These are phyloP conservation scores for Antidorcas marsupialis DNA, from an alignment of 2,113 vertebrate genomes.

Conservation along the genomic window DNA sequence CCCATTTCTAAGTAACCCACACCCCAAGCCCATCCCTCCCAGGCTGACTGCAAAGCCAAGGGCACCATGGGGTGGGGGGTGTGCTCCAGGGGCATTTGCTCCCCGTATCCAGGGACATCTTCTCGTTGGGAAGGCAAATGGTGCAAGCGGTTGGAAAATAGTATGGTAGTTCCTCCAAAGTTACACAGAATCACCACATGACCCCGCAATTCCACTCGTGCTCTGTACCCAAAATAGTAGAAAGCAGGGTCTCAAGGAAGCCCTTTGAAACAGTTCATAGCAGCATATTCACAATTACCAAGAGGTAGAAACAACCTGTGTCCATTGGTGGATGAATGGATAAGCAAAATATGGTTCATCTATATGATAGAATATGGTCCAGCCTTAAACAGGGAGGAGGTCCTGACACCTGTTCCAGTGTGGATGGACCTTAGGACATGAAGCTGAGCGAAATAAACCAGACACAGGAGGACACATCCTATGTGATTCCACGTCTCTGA, in stretches of 20 bases:
- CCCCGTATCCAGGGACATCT: accelerated
- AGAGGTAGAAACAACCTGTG: background rate
- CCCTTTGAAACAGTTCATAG: accelerated
- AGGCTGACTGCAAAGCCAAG: background rate
- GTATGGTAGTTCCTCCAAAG: background rate
- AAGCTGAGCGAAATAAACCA: accelerated
- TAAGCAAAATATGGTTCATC: background rate
- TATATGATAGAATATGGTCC: accelerated
- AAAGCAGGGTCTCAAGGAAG: background rate
- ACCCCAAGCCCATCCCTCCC: no score
- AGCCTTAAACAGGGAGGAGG: background rate
- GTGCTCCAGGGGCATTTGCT: background rate
- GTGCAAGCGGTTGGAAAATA: accelerated
- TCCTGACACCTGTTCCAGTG: accelerated
- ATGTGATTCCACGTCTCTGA: accelerated
- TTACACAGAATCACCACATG: accelerated
- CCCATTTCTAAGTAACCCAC: no score
- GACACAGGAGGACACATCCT: background rate
- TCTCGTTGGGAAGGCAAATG: accelerated
- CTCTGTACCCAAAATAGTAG: background rate
- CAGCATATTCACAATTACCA: accelerated
- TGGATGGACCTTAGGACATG: accelerated
- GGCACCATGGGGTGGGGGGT: accelerated
- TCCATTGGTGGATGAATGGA: accelerated
- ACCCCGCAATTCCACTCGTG: background rate